These are phyloP conservation scores for Pampusana beccarii DNA, from an alignment of 2,113 vertebrate genomes.

Conservation along the genomic window DNA sequence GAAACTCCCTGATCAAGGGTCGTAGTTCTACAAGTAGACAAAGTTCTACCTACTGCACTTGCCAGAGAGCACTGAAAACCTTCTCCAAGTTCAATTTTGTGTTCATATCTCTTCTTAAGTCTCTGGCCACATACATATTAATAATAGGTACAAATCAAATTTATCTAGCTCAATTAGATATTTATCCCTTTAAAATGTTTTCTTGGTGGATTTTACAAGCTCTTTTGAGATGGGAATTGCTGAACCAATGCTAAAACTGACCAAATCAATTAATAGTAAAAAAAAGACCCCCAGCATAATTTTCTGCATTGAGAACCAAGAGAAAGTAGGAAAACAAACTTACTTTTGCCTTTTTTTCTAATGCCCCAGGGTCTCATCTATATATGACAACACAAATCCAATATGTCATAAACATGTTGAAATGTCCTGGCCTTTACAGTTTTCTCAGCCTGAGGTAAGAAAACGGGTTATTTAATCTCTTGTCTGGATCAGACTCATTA, in stretches of 20 bases:
- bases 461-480: constrained; percentile 15
- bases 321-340: not conserved
- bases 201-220: not conserved
- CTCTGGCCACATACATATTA: not conserved
- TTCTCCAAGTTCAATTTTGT: not conserved
- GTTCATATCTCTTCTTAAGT: not conserved
- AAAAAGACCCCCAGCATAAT: not conserved
- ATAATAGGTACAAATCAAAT: not conserved
- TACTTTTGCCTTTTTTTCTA: not conserved
- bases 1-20: not conserved
- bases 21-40: not conserved
- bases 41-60: not conserved
- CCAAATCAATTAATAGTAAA: not conserved
- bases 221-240: not conserved
- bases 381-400: not conserved
- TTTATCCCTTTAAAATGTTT: not conserved
- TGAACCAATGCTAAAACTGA: not conserved
- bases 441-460: constrained; percentile 5
- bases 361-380: not conserved
- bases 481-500: constrained; percentile 26
- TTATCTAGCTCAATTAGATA: not conserved
- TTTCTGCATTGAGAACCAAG: not conserved
- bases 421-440: constrained; percentile 2
- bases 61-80: not conserved
- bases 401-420: not conserved